phyloP scores from a whole-genome alignment of 2,888 invertebrate species.

The Mechanitis mazaeus region DNA sequence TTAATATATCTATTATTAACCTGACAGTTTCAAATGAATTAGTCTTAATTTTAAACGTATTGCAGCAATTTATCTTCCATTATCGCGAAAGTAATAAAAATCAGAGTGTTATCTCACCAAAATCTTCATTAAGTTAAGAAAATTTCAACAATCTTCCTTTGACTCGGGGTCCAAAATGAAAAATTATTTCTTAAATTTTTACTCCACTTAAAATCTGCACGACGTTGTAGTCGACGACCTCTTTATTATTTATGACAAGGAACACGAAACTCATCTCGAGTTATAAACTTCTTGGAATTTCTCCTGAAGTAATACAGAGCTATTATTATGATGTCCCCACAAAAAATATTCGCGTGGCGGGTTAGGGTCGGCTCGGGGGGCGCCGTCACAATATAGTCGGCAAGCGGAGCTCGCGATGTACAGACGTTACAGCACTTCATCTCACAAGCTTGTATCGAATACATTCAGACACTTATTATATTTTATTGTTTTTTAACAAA shows the following conservation, averaged over 20 bases:
- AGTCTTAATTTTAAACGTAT: background rate
- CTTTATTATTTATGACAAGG: conserved; percentile 77
- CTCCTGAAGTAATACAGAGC: conserved; percentile 77
- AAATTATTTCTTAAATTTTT: conserved; percentile 69
- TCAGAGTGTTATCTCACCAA: conserved; percentile 44
- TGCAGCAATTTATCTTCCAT: background rate
- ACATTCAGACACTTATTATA: background rate
- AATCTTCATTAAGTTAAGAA: conserved; percentile 61
- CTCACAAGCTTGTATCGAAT: conserved; percentile 10
- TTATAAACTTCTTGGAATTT: conserved; percentile 78
- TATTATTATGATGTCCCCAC: conserved; percentile 77
- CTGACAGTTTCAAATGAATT: too few species aligned
- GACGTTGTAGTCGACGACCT: conserved; percentile 74
- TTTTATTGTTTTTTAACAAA: background rate
- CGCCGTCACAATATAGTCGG: conserved; percentile 42
- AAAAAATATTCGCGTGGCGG: conserved; percentile 69
- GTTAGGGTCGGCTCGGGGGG: conserved; percentile 48
- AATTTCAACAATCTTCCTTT: conserved; percentile 57
- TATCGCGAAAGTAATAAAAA: conserved; percentile 29
- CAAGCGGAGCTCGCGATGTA: conserved; percentile 40
- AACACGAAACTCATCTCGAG: conserved; percentile 78
- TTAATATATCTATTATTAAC: too few species aligned
- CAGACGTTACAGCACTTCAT: conserved; percentile 38
- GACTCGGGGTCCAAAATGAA: conserved; percentile 57
- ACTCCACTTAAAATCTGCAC: conserved; percentile 74